Conservation (phyloP, 2,888 invertebrate genomes). For the Apodemia duryi region DNA sequence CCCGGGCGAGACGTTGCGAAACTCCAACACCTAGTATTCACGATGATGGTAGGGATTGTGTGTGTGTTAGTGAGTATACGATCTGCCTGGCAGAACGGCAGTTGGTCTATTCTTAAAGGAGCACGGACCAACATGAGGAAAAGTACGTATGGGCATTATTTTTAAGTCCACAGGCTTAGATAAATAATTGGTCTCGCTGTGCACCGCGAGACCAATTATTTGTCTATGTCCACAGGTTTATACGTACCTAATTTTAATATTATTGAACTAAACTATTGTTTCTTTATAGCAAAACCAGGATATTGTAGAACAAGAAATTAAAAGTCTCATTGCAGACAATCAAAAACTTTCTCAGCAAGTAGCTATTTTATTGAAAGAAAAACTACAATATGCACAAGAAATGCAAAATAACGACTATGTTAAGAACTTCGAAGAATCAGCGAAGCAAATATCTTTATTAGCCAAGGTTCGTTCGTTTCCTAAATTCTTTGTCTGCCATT, state of each 20-base stretch:
- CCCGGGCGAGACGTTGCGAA: no score
- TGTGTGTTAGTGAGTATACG: no score
- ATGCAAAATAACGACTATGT: conserved; percentile 41
- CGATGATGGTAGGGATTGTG: no score
- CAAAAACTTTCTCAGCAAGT: conserved; percentile 68
- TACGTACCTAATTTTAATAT: not conserved
- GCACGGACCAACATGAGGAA: no score
- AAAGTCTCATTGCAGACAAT: conserved; percentile 61
- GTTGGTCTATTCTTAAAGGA: no score
- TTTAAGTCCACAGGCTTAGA: no score
- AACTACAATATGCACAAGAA: conserved; percentile 47
- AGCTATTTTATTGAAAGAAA: conserved; percentile 57
- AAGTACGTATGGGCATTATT: no score
- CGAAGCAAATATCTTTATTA: conserved; percentile 52
- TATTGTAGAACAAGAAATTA: conserved; percentile 61
- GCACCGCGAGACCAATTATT: no score
- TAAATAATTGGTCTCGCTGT: no score
- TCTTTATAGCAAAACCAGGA: conserved; percentile 59
- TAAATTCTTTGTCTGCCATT: no score
- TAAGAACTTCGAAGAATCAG: conserved; percentile 56
- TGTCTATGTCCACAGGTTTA: not conserved
- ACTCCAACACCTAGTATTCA: no score
- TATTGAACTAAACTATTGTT: not conserved
- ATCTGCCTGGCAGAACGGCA: no score
- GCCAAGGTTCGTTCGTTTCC: conserved; percentile 44